Evolutionary conservation across 2,888 invertebrate species (phyloP), one percentile per base, ranked within the genome.

Genomic region (Drosophila peninsularis): DNA sequence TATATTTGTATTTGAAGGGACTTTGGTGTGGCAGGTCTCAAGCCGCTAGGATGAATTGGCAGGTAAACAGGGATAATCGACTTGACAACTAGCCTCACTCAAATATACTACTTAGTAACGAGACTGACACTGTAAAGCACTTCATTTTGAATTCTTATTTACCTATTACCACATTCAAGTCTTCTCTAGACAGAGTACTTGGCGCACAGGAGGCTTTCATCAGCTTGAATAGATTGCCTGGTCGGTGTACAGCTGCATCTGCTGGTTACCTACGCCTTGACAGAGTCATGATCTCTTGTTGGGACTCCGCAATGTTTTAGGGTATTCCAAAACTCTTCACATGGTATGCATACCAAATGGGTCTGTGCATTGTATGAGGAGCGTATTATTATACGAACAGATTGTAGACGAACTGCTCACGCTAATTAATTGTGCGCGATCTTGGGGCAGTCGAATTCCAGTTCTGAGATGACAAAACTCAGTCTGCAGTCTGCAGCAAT

Each of bases 401-500:
- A 24, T 36, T 37, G n/a, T 21, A 5, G 24, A 37, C 32, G 19
- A 36, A 6, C 52, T 52, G 9, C 24, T 52, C 36, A 52, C 58
- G 53, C 44, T 69, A 49, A 79, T 80, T 80, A 58, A 63, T 72
- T 65, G 17, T 11, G 47, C 54, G 57, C 41, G 62, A 62, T 53
- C 42, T 52, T 64, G 45, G 41, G 66, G 50, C 70, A 55, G 62
- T 62, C 60, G 47, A 70, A 52, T 19, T 66, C 75, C 62, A 56
- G 73, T 84, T 82, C 88, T 87, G 65, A 88, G 78, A 68, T 87
- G 85, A 71, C 79, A 88, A 81, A 61, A 65, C 47, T 53, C 61
- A 42, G 45, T 41, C 6, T 52, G 17, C 61, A 42, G 45, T 41
- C 6, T 52, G 17, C 19, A 47, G 39, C 54, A 42, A 79, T 85